Percentiles rank a stretch among this genome's conserved stretches.
These are phyloP conservation scores for Hedychridium roseum DNA, from an alignment of 2,888 invertebrate genomes.

Conservation along the genomic window DNA sequence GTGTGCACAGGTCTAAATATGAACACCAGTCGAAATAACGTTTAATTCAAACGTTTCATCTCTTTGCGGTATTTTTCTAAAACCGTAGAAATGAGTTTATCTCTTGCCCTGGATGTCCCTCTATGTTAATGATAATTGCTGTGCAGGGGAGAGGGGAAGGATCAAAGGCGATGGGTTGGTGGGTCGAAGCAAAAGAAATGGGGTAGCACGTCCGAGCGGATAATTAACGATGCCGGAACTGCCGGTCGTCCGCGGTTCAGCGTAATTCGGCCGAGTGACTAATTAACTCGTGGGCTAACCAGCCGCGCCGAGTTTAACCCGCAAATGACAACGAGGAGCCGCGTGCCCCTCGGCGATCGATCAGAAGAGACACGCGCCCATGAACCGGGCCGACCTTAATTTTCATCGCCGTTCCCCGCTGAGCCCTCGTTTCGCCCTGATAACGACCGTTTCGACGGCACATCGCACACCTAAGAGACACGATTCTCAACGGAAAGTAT, in stretches of 20 bases:
- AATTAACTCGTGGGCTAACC: constrained; percentile 9
- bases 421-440: neutral
- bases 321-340: neutral
- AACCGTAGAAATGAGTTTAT: no score
- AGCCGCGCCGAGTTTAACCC: constrained; percentile 9
- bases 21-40: no score
- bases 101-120: no score
- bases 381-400: neutral
- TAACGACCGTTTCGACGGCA: no score
- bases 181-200: neutral
- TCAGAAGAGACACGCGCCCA: neutral
- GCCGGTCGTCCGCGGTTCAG: neutral
- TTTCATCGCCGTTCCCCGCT: neutral
- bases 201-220: neutral
- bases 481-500: no score
- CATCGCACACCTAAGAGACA: no score
- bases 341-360: constrained; percentile 2
- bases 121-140: no score
- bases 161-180: no score
- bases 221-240: constrained; percentile 5
- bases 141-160: no score
- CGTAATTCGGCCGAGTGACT: constrained; percentile 8
- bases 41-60: no score
- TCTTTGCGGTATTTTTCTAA: no score
- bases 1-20: no score